phyloP scores from a whole-genome alignment of 2,113 vertebrate species.

The Xenopus tropicalis region UCB_Xtro_10.0 CM004450.2:144390001-144390500 shows the following conservation, averaged over 20 bases:
- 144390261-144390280: too few species aligned
- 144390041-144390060: constrained; percentile 83
- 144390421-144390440: too few species aligned
- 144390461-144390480: too few species aligned
- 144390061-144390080: constrained; percentile 73
- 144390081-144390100: constrained; percentile 84
- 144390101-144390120: constrained; percentile 77
- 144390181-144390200: constrained; percentile 85
- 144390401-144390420: too few species aligned
- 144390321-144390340: too few species aligned
- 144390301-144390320: too few species aligned
- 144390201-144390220: constrained; percentile 84
- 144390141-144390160: constrained; percentile 85
- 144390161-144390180: constrained; percentile 81
- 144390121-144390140: constrained; percentile 91
- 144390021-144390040: constrained; percentile 78
- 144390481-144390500: too few species aligned
- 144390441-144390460: too few species aligned
- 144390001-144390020: neutral
- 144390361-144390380: too few species aligned
- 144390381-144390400: too few species aligned
- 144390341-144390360: too few species aligned
- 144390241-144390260: constrained; percentile 65
- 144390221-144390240: constrained; percentile 81
- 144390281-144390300: too few species aligned